Conservation (phyloP, 2,797 vertebrate species). For the Lepilemur septentrionalis region DNA sequence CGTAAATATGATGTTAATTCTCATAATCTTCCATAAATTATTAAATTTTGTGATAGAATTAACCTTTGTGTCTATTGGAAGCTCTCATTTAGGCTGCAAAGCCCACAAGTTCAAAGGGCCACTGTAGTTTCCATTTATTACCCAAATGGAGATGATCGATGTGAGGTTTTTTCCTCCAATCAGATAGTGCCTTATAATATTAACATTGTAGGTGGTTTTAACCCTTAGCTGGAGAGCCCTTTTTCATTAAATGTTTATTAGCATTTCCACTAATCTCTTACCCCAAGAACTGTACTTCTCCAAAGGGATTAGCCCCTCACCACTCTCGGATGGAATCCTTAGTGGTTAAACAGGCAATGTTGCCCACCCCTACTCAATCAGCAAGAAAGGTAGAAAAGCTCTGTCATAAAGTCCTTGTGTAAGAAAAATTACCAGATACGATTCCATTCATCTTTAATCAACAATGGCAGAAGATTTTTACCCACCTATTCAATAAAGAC, state of each 20-base stretch:
- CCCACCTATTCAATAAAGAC: neutral
- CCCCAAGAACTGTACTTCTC: neutral
- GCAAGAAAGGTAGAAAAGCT: neutral
- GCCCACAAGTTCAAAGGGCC: neutral
- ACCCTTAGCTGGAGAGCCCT: neutral
- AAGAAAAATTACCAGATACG: neutral
- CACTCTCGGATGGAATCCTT: neutral
- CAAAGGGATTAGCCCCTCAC: neutral
- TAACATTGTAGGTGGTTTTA: neutral
- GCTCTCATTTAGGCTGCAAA: neutral
- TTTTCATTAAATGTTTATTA: neutral
- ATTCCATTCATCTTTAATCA: neutral
- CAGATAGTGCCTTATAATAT: neutral
- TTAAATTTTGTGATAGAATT: neutral
- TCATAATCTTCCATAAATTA: neutral
- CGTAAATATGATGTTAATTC: neutral
- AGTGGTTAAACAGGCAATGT: neutral
- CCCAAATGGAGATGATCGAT: neutral
- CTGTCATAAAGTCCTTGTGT: neutral
- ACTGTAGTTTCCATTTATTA: neutral
- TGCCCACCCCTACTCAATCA: neutral
- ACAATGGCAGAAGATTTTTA: neutral
- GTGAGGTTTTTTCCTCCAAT: neutral
- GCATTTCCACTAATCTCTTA: neutral
- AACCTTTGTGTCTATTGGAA: neutral